Conservation (phyloP, 2,113 vertebrate genomes). For the Piliocolobus tephrosceles region DNA sequence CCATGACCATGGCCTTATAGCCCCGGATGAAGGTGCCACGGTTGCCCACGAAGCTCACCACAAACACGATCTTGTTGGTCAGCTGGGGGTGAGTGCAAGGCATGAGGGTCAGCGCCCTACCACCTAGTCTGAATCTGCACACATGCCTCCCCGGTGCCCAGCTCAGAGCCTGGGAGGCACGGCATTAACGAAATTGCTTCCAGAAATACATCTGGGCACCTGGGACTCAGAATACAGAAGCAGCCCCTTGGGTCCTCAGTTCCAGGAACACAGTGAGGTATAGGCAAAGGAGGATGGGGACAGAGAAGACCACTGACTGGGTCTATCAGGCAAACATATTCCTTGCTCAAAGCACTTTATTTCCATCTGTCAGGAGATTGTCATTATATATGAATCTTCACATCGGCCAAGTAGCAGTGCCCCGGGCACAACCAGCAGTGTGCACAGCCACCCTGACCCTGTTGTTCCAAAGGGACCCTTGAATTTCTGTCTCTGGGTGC, state of each 20-base stretch:
- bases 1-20: conserved; percentile 98
- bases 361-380: background rate
- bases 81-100: conserved; percentile 83
- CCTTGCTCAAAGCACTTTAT: background rate
- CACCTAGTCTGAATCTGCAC: background rate
- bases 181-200: background rate
- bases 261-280: background rate
- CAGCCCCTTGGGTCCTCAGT: background rate
- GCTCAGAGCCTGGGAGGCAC: background rate
- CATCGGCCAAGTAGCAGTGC: background rate
- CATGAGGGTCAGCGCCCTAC: background rate
- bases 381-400: background rate
- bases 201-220: background rate
- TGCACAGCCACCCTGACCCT: background rate
- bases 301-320: background rate
- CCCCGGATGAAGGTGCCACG: conserved; percentile 98
- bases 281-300: background rate
- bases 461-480: background rate
- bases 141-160: rapidly evolving
- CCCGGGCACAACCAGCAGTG: rapidly evolving
- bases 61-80: conserved; percentile 97
- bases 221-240: background rate
- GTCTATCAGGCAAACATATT: background rate
- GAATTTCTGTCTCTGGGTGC: background rate
- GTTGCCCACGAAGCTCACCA: conserved; percentile 98